phyloP scores from a whole-genome alignment of 2,113 vertebrate species.

The Callospermophilus lateralis region DNA sequence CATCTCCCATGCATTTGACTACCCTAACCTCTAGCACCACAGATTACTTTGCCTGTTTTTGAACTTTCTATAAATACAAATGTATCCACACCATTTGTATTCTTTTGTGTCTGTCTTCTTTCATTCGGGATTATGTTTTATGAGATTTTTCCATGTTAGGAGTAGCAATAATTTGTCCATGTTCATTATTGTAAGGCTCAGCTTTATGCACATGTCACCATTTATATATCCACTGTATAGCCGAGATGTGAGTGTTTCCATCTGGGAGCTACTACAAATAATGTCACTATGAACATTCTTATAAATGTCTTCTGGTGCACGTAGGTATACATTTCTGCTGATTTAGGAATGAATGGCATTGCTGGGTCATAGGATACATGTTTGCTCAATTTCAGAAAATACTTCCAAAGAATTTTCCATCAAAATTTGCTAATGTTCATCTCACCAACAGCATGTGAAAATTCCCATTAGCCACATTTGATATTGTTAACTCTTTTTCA shows the following conservation, averaged over 20 bases:
- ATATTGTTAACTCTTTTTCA: constrained; percentile 35
- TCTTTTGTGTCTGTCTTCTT: constrained; percentile 8
- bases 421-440: constrained; percentile 20
- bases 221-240: not conserved
- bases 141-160: not conserved
- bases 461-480: constrained; percentile 1
- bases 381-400: not conserved
- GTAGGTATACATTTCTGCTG: not conserved
- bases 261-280: not conserved
- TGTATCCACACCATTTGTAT: not conserved
- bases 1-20: not conserved
- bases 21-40: not conserved
- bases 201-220: not conserved
- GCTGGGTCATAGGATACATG: not conserved
- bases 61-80: not conserved
- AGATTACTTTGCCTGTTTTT: not conserved
- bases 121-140: not conserved
- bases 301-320: not conserved
- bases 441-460: not conserved
- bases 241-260: not conserved
- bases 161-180: not conserved
- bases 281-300: not conserved
- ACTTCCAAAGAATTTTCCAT: not conserved
- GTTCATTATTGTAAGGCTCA: not conserved
- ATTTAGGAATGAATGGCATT: not conserved